Evolutionary conservation across 2,888 invertebrate species (phyloP).

Genomic region (Scotopteryx bipunctaria): DNA sequence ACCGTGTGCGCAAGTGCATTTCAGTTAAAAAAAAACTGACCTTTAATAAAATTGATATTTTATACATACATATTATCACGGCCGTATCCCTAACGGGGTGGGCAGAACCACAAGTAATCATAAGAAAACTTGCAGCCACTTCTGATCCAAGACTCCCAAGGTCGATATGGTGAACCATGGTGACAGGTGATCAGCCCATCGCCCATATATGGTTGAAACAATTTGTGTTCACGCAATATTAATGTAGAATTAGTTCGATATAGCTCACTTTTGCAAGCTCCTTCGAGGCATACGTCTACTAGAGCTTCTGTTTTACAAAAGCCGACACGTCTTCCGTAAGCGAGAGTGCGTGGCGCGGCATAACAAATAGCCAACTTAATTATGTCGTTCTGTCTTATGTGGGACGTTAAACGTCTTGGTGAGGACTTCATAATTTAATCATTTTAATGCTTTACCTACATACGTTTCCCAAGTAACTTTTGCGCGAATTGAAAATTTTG

Average conservation of each 20-base stretch:
- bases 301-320: slow-evolving; percentile 23
- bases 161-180: too few relatives aligned
- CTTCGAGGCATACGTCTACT: neutral
- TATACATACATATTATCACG: too few relatives aligned
- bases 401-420: slow-evolving; percentile 65
- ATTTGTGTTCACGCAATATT: too few relatives aligned
- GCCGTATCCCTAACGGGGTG: too few relatives aligned
- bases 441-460: slow-evolving; percentile 26
- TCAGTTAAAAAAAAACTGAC: too few relatives aligned
- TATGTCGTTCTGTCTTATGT: slow-evolving; percentile 68
- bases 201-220: too few relatives aligned
- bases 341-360: slow-evolving; percentile 57
- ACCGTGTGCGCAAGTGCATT: too few relatives aligned
- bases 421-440: slow-evolving; percentile 44
- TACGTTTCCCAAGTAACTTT: slow-evolving; percentile 3
- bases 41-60: too few relatives aligned
- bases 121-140: too few relatives aligned
- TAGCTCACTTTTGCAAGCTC: neutral
- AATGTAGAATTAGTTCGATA: neutral
- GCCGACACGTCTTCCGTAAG: slow-evolving; percentile 33
- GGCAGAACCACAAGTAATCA: too few relatives aligned
- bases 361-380: slow-evolving; percentile 69
- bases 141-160: too few relatives aligned
- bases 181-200: too few relatives aligned
- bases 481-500: slow-evolving; percentile 2